phyloP scores from a whole-genome alignment of 2,888 invertebrate genomes.

The Erebia ligea region DNA sequence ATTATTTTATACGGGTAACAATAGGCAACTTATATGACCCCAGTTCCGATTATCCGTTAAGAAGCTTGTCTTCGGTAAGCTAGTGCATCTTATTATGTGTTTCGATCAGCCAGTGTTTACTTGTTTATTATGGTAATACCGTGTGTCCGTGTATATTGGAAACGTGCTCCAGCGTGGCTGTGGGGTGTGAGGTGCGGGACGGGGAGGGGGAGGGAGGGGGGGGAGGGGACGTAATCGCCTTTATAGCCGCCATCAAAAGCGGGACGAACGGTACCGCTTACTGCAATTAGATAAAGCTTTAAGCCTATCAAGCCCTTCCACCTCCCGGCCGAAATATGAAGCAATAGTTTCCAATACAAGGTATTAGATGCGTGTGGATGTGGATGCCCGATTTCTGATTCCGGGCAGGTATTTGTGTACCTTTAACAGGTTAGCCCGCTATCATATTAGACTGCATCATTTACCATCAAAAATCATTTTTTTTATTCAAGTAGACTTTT shows the following conservation, averaged over 20 bases:
- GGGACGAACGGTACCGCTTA: conserved; percentile 29
- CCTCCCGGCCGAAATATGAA: neutral
- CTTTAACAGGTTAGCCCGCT: no score
- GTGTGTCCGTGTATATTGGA: conserved; percentile 13
- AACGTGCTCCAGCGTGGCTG: neutral
- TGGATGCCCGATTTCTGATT: neutral
- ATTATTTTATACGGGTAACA: no score
- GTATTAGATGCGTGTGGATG: neutral
- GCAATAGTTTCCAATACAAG: neutral
- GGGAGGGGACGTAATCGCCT: conserved; percentile 22
- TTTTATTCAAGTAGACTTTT: no score
- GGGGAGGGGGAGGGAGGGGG: neutral
- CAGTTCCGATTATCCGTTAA: no score
- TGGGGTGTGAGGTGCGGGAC: neutral
- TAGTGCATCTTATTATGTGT: no score
- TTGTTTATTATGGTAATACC: neutral
- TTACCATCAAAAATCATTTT: no score
- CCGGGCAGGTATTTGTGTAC: neutral
- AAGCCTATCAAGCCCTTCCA: conserved; percentile 21
- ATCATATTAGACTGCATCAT: no score
- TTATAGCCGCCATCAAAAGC: conserved; percentile 35
- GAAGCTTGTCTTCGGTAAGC: no score
- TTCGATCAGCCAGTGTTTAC: no score
- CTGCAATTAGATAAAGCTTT: conserved; percentile 28
- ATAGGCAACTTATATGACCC: no score